Evolutionary conservation across 2,113 vertebrate species (phyloP), one percentile per base, ranked within the genome.

Genomic region (Zingel zingel): DNA sequence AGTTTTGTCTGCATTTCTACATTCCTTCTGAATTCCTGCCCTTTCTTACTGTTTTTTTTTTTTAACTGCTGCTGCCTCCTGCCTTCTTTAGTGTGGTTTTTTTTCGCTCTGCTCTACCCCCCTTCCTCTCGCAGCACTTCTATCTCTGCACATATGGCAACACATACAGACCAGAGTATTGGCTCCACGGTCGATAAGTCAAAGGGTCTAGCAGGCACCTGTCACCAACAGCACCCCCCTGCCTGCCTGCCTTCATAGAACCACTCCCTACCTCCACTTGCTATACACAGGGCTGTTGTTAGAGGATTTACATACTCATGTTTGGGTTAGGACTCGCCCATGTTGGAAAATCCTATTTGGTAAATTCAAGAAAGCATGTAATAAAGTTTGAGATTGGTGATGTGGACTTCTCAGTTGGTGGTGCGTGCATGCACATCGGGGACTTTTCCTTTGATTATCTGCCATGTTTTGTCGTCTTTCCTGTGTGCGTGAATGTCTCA

Each of bases 141-240:
- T 14, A 15, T 16, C 50, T 11, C 74, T 80, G 80, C 71, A 73
- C 65, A 67, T 77, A 82, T 82, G 79, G 79, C 66, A 79, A 70
- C 71, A 82, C 82, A 79, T 43, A 84, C 66, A 51, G 16, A 51
- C 66, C 63, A 51, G 59, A 63, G 45, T 15, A 76, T 62, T 80
- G 74, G 58, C 81, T 78, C 56, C 19, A 56, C 48, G 54, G 73
- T 79, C 80, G 27, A 75, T 86, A 85, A 85, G 77, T 78, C 82
- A 79, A 61, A 88, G 56, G 73, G 61, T 74, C 43, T 66, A 43
- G 63, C 48, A 58, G 64, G 53, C 75, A 88, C 77, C 81, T 82
- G 84, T 82, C 81, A 83, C 71, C 45, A 19, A 45, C 54, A 58
- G 62, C 72, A 68, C 77, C 74, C 30, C 19, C 61, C 64, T 27